Percentiles rank a stretch among this genome's conserved stretches.
phyloP scores from a whole-genome alignment of 1,140 invertebrate genomes.

The Lordiphosa collinella region DNA sequence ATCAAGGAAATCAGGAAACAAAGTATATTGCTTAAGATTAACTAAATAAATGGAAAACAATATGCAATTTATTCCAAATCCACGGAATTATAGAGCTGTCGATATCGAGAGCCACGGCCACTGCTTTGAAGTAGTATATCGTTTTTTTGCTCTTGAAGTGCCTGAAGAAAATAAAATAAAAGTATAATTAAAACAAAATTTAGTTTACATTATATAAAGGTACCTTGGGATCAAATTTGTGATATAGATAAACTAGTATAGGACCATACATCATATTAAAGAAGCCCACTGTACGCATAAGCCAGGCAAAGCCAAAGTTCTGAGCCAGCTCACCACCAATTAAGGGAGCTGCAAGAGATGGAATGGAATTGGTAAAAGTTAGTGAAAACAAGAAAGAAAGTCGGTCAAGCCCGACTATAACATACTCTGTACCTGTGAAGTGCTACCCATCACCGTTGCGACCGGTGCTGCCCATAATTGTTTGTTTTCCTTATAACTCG shows the following conservation, averaged over 20 bases:
- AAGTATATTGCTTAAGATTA: constrained; percentile 52
- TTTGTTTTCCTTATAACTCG: too few species aligned
- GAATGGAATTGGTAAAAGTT: background rate
- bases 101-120: constrained; percentile 62
- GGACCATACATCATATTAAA: constrained; percentile 86
- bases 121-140: constrained; percentile 61
- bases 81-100: constrained; percentile 71
- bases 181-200: background rate
- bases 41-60: background rate
- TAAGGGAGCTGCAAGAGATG: constrained; percentile 83
- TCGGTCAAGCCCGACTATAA: too few species aligned
- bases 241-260: constrained; percentile 79
- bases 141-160: constrained; percentile 54
- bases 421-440: too few species aligned
- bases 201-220: background rate
- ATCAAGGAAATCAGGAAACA: too few species aligned
- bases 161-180: constrained; percentile 13
- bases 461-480: too few species aligned
- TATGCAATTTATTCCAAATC: constrained; percentile 51
- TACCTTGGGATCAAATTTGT: constrained; percentile 78
- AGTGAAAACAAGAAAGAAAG: background rate
- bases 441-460: too few species aligned
- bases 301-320: constrained; percentile 86
- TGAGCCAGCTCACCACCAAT: constrained; percentile 85
- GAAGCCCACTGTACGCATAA: constrained; percentile 85